phyloP scores from a whole-genome alignment of 2,113 vertebrate species.

The Caloenas nicobarica region DNA sequence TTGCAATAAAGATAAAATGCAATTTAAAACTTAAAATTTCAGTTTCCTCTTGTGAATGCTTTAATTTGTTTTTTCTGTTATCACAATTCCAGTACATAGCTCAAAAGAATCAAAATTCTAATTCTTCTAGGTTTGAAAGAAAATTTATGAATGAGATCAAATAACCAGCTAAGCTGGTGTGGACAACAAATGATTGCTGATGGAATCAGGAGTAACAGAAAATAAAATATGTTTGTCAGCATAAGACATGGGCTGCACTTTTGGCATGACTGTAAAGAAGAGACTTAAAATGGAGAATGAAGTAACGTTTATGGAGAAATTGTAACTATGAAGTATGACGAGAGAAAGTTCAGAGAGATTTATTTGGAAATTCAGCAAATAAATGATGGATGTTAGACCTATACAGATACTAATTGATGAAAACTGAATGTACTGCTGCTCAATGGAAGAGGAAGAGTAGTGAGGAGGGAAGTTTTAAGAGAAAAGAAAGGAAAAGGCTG shows the following conservation, averaged over 20 bases:
- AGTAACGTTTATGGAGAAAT: not conserved
- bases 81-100: not conserved
- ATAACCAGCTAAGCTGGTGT: not conserved
- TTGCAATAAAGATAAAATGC: not conserved
- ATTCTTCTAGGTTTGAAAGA: not conserved
- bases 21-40: not conserved
- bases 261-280: not conserved
- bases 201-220: not conserved
- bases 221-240: not conserved
- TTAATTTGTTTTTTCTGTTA: not conserved
- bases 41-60: not conserved
- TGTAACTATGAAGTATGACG: not conserved
- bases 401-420: not conserved
- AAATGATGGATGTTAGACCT: not conserved
- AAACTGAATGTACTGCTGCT: not conserved
- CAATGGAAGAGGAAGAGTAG: not conserved
- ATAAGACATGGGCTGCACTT: not conserved
- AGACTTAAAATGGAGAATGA: not conserved
- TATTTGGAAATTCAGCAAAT: not conserved
- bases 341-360: not conserved
- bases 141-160: not conserved
- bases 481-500: not conserved
- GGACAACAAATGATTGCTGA: not conserved
- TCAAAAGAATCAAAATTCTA: not conserved
- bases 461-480: not conserved